Evolutionary conservation across 2,888 invertebrate genomes (phyloP).

Genomic region (Dasypogon diadema): DNA sequence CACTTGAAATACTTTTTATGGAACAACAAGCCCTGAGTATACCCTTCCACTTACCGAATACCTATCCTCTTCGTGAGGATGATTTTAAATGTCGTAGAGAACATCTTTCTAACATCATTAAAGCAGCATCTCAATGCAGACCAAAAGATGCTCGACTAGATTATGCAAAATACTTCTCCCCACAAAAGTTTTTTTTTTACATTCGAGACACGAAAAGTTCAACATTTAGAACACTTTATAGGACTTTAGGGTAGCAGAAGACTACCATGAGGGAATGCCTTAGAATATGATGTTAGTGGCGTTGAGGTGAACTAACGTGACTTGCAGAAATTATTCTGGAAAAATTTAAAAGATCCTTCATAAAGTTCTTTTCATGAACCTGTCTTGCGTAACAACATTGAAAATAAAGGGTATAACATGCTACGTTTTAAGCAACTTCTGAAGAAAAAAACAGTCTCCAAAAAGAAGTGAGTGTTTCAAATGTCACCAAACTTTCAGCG

Average conservation of each 20-base stretch:
- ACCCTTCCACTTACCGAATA: background rate
- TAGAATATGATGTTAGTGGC: constrained; percentile 20
- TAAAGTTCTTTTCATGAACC: constrained; percentile 3
- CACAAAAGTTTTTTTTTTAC: constrained; percentile 30
- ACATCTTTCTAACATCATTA: constrained; percentile 50
- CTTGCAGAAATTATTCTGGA: constrained; percentile 14
- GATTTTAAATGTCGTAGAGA: constrained; percentile 31
- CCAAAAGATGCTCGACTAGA: constrained; percentile 49
- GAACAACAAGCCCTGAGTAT: background rate
- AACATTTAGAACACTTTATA: constrained; percentile 43
- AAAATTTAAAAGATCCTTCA: background rate
- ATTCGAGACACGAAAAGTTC: constrained; percentile 45
- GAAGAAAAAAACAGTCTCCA: background rate
- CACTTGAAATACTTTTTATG: background rate
- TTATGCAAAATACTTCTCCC: constrained; percentile 52
- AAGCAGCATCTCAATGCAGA: constrained; percentile 50
- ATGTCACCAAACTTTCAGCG: background rate
- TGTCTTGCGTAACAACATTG: background rate
- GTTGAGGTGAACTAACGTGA: constrained; percentile 35
- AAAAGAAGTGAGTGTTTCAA: background rate
- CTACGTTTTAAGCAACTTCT: background rate
- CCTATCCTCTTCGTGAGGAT: background rate
- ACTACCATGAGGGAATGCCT: constrained; percentile 22
- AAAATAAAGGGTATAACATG: background rate
- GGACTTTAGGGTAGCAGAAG: constrained; percentile 25